Base-by-base conservation (phyloP, 2,113 vertebrate genomes). In the Tupaia tana region DNA sequence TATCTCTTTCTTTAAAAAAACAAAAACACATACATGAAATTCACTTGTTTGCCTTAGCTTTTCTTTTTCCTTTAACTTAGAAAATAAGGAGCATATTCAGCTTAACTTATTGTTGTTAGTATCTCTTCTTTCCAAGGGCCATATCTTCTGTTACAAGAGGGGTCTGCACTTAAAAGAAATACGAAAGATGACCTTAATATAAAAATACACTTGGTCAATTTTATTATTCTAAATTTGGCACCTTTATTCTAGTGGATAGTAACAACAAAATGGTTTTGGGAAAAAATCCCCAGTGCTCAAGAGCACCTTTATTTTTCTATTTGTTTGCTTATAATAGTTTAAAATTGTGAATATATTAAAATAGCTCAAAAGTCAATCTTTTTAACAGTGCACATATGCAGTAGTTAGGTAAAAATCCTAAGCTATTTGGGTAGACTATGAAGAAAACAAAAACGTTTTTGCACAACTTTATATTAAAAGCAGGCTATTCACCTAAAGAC, bases 391-490 rank as follows among this genome's bases (percentile, higher is more conserved):
- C 14, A 71, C 22, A 74, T 69, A 61, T 31, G 54, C n/a, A 61
- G 43, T 5, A 2, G 58, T 77, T 56, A 92, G 84, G 27, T 18
- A 80, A 80, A 85, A 61, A 31, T 52, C 22, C 22, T 64, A 16
- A 43, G 34, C 59, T 19, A 70, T 59, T 7, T 83, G 54, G 20
- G 9, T 66, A 92, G 71, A 86, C 43, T 59, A 92, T 84, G 66
- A 90, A 93, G 75, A 64, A 93, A 93, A 59, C 67, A 89, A 79
- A 69, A 94, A 34, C 64, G 54, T 6, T 89, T 91, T 83, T 91
- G 8, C 31, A 79, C 2, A 78, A n/a, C 25, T 18, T 95, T 19
- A 54, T 54, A 54, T 54, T 77, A 31, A 91, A 91, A 71, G 83
- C 25, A 85, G 31, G 24, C 61, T 93, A 13, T 54, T 63, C 9